Percentiles rank a stretch among this genome's conserved stretches.
phyloP scores from a whole-genome alignment of 1,140 invertebrate genomes.

The Amphibalanus amphitrite region DNA sequence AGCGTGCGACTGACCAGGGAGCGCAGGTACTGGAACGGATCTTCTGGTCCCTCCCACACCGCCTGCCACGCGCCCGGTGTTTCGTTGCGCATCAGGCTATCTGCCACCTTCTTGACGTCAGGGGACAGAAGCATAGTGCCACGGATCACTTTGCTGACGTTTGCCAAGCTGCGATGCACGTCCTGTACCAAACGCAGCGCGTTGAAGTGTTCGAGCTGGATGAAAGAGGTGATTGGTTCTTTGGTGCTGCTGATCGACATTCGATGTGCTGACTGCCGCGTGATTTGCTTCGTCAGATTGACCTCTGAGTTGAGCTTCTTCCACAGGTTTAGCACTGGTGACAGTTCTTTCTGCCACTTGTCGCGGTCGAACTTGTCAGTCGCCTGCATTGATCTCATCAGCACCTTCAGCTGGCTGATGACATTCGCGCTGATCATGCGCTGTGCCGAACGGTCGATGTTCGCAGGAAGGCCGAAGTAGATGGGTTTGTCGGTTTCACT shows the following conservation, averaged over 20 bases:
- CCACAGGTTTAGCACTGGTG: slow-evolving; percentile 51
- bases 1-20: slow-evolving; percentile 41
- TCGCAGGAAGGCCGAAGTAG: slow-evolving; percentile 60
- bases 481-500: slow-evolving; percentile 46
- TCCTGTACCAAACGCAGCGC: slow-evolving; percentile 31
- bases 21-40: slow-evolving; percentile 50
- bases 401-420: slow-evolving; percentile 41
- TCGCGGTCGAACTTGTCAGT: slow-evolving; percentile 26
- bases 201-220: slow-evolving; percentile 36
- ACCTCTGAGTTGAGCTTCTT: slow-evolving; percentile 41
- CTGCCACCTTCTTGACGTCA: slow-evolving; percentile 33
- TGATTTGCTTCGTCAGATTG: slow-evolving; percentile 18
- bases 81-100: slow-evolving; percentile 39
- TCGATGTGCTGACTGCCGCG: neutral
- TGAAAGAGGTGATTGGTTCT: slow-evolving; percentile 33
- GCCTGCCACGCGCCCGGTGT: slow-evolving; percentile 53
- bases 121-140: slow-evolving; percentile 34
- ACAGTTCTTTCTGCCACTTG: slow-evolving; percentile 39
- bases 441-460: slow-evolving; percentile 61
- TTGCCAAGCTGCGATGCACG: slow-evolving; percentile 37
- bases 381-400: slow-evolving; percentile 19
- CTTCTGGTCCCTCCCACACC: slow-evolving; percentile 58
- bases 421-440: slow-evolving; percentile 42
- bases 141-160: slow-evolving; percentile 42
- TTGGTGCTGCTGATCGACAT: neutral